Evolutionary conservation across 2,113 vertebrate species (phyloP), one percentile per base, ranked within the genome.

Genomic region (Cariama cristata): DNA sequence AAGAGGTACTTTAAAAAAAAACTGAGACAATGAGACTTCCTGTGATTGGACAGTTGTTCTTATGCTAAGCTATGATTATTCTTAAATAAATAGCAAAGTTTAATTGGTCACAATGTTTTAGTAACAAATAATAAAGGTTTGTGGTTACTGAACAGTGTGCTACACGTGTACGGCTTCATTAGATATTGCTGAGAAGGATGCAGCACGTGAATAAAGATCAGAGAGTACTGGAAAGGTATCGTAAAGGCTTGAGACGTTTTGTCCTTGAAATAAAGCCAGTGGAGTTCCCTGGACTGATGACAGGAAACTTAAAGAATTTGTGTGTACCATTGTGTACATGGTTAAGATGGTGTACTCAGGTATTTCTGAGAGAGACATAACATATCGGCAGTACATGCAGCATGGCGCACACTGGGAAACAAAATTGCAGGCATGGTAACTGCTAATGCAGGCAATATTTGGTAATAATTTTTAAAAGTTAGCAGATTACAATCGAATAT

Each of bases 381-480:
- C 0, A 0, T 3, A 12, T 3, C 1, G 5, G 14, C 20, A 52
- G 64, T 13, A 30, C 30, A 18, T 8, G 20, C 2, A 49, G n/a
- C 44, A 4, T 1, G 4, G 19, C 3, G 2, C 50, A 12, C 14
- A 0, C 67, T 8, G 15, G 55, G 45, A 52, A 72, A 4, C 16
- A 58, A 0, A 35, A 1, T 33, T 73, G 59, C 52, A 76, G 45
- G n/a, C 3, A 5, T 21, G 40, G 18, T n/a, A 21, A 44, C 9
- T 28, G 9, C 44, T 56, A 28, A 14, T 0, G n/a, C 33, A 30
- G 58, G 28, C 27, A 30, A 21, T 22, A 62, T 9, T 44, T 63
- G 60, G 27, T 42, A 2, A 53, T 30, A 0, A 12, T 11, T 67
- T 49, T 49, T 11, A 62, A 33, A 77, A 77, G 44, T 19, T 5